Evolutionary conservation across 2,797 vertebrate species (phyloP).

Genomic region (Enteromius afrohamiltoni): DNA sequence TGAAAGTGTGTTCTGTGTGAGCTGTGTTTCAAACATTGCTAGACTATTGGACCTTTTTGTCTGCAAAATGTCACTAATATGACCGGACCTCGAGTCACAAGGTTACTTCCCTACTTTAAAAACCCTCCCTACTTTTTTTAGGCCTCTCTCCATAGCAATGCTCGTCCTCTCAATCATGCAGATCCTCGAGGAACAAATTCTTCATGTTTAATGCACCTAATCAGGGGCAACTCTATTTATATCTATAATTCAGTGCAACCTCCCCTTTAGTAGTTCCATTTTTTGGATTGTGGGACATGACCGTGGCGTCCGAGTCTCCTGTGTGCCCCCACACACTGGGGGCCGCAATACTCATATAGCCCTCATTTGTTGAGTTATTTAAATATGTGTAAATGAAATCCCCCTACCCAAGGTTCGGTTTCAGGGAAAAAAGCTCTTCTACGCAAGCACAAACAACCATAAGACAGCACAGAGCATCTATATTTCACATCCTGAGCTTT

Average conservation of each 20-base stretch:
- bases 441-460: constrained; percentile 34
- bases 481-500: constrained; percentile 57
- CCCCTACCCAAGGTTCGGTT: constrained; percentile 9
- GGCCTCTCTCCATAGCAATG: constrained; percentile 6
- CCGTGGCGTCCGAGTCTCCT: constrained; percentile 3
- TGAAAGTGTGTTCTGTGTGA: not conserved
- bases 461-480: constrained; percentile 35
- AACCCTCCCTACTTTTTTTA: not conserved
- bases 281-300: constrained; percentile 30
- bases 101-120: not conserved
- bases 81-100: not conserved
- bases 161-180: not conserved
- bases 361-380: constrained; percentile 53
- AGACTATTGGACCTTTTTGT: not conserved
- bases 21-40: not conserved
- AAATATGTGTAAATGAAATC: constrained; percentile 52
- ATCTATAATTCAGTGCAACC: constrained; percentile 27
- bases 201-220: constrained; percentile 51
- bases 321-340: not conserved
- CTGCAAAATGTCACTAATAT: not conserved
- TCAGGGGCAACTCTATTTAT: constrained; percentile 50
- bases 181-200: constrained; percentile 46
- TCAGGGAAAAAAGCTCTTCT: not conserved
- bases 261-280: constrained; percentile 30
- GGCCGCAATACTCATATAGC: constrained; percentile 16